These are phyloP conservation scores for Diploscapter pachys DNA, from an alignment of 1,140 invertebrate genomes.

Conservation along the genomic window DNA sequence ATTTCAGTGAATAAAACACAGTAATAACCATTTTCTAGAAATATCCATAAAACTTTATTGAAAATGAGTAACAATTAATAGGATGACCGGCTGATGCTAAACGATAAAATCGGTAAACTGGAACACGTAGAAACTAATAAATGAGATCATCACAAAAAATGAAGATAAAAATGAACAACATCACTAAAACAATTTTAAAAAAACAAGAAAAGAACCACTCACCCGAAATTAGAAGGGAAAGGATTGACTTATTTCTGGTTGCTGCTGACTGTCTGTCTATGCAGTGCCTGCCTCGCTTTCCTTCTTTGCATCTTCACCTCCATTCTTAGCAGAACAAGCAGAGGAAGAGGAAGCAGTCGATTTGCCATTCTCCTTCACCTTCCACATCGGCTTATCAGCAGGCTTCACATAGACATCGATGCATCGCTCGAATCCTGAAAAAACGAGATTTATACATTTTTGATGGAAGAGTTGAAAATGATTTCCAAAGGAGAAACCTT, in stretches of 20 bases:
- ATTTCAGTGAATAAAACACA: too few relatives aligned
- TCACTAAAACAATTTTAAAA: background rate
- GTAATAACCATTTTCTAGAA: too few relatives aligned
- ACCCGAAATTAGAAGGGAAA: background rate
- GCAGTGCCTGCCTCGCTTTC: background rate
- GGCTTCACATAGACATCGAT: conserved; percentile 33
- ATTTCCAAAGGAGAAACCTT: too few relatives aligned
- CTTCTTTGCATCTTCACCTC: background rate
- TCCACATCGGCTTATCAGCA: background rate
- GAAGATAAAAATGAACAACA: too few relatives aligned
- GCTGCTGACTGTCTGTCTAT: too few relatives aligned
- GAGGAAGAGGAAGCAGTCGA: conserved; percentile 1
- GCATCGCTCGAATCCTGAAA: conserved; percentile 29
- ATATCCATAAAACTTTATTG: background rate
- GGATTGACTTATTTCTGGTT: too few relatives aligned
- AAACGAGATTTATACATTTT: background rate
- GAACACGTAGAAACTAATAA: too few relatives aligned
- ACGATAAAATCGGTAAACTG: background rate
- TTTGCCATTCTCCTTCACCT: background rate
- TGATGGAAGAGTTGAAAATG: too few relatives aligned
- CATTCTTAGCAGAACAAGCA: background rate
- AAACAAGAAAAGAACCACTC: background rate
- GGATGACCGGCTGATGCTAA: background rate
- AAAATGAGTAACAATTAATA: conserved; percentile 1
- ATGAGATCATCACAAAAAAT: too few relatives aligned